A percentile compares a stretch with the other conserved stretches of the same genome.
phyloP scores from a whole-genome alignment of 2,797 vertebrate species.

The Crypturellus tataupa region DNA sequence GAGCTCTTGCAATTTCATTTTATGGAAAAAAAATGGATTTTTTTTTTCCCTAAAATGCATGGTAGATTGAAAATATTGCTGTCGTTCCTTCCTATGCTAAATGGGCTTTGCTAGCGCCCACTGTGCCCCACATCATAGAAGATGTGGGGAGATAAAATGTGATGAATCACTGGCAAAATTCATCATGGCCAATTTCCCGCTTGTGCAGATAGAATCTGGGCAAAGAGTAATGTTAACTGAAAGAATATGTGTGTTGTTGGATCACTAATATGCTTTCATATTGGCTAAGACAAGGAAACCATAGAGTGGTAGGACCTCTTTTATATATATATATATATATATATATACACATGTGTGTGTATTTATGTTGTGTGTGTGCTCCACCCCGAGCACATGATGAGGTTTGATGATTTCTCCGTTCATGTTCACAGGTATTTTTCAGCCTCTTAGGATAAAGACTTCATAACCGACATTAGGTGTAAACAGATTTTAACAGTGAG shows the following conservation, averaged over 20 bases:
- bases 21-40: neutral
- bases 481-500: neutral
- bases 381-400: neutral
- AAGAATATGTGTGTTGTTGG: neutral
- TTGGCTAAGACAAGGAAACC: neutral
- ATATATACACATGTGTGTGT: neutral
- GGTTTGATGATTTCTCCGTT: neutral
- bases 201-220: neutral
- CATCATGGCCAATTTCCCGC: neutral
- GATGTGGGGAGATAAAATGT: neutral
- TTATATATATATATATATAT: rapidly evolving
- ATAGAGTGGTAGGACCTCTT: neutral
- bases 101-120: neutral
- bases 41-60: neutral
- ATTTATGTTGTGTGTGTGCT: neutral
- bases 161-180: neutral
- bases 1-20: neutral
- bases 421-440: neutral
- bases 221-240: neutral
- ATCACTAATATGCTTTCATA: neutral
- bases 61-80: neutral
- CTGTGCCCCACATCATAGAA: neutral
- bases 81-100: neutral
- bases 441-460: neutral
- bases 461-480: neutral